These are phyloP conservation scores for Micrasema longulum DNA, from an alignment of 1,140 invertebrate genomes.

Conservation along the genomic window DNA sequence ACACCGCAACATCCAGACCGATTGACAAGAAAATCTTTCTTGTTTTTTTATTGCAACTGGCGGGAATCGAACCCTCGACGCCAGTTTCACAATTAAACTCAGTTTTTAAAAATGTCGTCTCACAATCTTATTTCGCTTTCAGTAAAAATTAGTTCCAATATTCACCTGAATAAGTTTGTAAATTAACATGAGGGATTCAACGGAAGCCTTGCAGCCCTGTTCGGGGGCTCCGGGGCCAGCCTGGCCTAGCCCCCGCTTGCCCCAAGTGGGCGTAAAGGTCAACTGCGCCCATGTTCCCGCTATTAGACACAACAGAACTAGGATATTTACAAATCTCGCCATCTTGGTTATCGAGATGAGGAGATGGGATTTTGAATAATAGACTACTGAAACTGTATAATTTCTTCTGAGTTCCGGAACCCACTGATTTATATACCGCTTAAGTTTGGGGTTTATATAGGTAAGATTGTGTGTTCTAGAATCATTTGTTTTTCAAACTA, in stretches of 20 bases:
- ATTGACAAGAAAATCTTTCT: too few relatives aligned
- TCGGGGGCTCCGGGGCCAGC: constrained; percentile 11
- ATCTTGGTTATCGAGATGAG: constrained; percentile 3
- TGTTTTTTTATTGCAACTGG: too few relatives aligned
- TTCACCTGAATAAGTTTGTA: constrained; percentile 45
- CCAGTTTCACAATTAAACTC: too few relatives aligned
- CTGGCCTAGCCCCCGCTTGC: constrained; percentile 54
- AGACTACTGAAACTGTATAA: not conserved
- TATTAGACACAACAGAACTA: constrained; percentile 33
- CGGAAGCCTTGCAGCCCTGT: constrained; percentile 39
- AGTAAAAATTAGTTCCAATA: not conserved
- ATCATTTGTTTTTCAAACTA: not conserved
- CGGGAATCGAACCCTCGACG: too few relatives aligned
- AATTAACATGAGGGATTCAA: constrained; percentile 45
- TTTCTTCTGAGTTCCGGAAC: not conserved
- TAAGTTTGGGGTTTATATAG: constrained; percentile 5
- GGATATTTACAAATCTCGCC: constrained; percentile 26
- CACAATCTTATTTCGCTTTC: too few relatives aligned
- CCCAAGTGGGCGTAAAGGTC: constrained; percentile 61
- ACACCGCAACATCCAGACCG: too few relatives aligned
- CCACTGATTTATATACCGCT: constrained; percentile 4
- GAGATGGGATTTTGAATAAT: not conserved
- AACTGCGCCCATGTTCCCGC: constrained; percentile 51
- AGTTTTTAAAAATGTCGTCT: too few relatives aligned
- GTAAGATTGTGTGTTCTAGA: constrained; percentile 1